phyloP scores from a whole-genome alignment of 2,113 vertebrate species.

The Montifringilla adamsi region DNA sequence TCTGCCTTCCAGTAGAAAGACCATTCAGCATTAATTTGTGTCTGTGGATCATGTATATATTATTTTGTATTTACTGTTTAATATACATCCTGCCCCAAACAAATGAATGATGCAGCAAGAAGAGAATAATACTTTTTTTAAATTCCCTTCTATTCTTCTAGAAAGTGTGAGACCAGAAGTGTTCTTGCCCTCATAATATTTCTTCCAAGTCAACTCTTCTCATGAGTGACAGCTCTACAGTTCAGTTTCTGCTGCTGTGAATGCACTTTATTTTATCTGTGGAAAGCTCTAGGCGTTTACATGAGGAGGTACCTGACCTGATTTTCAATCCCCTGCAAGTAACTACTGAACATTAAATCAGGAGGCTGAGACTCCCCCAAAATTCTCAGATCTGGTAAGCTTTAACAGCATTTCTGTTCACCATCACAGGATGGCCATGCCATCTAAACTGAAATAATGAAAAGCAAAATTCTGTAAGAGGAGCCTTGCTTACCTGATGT shows the following conservation, averaged over 20 bases:
- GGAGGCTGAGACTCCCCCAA: not conserved
- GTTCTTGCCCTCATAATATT: not conserved
- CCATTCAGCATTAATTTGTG: not conserved
- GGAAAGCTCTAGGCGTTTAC: not conserved
- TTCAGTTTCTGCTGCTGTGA: not conserved
- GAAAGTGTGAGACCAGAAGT: not conserved
- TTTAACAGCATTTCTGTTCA: not conserved
- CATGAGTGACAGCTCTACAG: not conserved
- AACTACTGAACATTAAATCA: not conserved
- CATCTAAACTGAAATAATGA: not conserved
- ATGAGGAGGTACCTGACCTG: not conserved
- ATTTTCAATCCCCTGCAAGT: not conserved
- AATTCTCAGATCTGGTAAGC: not conserved
- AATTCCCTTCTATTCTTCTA: not conserved
- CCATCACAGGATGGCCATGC: not conserved
- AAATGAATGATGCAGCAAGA: not conserved
- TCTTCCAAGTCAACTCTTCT: not conserved
- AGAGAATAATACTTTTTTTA: not conserved
- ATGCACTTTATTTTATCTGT: not conserved
- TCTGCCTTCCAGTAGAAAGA: not conserved
- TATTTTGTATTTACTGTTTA: not conserved
- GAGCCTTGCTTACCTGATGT: not conserved
- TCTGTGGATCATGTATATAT: not conserved
- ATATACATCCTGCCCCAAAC: not conserved
- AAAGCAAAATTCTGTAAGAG: not conserved